Conservation (phyloP, 2,888 invertebrate genomes). For the Rotaria magnacalcarata region DNA sequence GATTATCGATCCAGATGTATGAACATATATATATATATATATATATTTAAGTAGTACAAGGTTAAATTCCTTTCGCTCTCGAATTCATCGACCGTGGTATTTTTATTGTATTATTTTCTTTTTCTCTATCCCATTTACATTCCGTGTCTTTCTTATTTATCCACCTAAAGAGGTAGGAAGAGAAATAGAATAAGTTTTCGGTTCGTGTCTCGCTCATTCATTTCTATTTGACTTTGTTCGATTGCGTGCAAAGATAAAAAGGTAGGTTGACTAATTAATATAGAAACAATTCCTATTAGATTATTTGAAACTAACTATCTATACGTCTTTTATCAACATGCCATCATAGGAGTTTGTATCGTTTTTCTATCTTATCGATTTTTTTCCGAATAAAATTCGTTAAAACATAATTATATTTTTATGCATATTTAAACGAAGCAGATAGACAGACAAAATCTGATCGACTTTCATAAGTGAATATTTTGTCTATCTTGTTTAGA, state of each 20-base stretch:
- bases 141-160: background rate
- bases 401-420: background rate
- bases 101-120: background rate
- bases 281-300: background rate
- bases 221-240: background rate
- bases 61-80: background rate
- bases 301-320: background rate
- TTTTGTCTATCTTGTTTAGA: background rate
- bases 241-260: background rate
- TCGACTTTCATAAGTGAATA: background rate
- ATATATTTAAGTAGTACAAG: background rate
- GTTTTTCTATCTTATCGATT: background rate
- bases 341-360: background rate
- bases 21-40: background rate
- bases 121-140: background rate
- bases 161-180: too few relatives aligned
- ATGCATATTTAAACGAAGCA: too few relatives aligned
- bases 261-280: background rate
- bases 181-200: background rate
- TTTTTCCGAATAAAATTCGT: background rate
- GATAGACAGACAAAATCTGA: background rate
- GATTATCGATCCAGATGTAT: background rate
- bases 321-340: background rate
- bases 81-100: background rate
- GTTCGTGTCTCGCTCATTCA: background rate